A percentile compares a stretch with the other conserved stretches of the same genome.
Conservation (phyloP, 2,797 vertebrate genomes). For the Lagodon rhomboides region DNA sequence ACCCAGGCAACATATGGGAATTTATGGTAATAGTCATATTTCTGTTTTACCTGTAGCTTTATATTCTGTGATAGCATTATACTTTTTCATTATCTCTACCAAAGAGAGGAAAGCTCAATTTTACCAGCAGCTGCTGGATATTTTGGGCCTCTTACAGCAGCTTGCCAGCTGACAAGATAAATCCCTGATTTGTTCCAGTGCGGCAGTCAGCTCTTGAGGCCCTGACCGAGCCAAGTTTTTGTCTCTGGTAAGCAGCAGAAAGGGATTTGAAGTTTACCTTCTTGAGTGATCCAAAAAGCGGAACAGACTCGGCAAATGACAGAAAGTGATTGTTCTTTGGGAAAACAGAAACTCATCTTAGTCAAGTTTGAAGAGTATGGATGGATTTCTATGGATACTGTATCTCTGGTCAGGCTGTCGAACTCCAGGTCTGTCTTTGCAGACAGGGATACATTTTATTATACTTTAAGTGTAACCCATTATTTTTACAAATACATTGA, state of each 20-base stretch:
- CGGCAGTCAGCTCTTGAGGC: not conserved
- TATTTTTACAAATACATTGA: not conserved
- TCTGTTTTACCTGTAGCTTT: not conserved
- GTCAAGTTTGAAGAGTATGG: too few relatives aligned
- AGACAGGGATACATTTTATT: not conserved
- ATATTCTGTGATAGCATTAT: not conserved
- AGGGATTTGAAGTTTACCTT: not conserved
- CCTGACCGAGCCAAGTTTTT: not conserved
- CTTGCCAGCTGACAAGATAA: not conserved
- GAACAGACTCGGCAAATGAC: not conserved
- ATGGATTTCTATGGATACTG: not conserved
- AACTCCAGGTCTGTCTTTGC: not conserved
- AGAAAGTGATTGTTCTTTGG: not conserved
- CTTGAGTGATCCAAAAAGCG: not conserved
- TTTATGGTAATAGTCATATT: not conserved
- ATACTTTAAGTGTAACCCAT: not conserved
- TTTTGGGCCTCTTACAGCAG: too few relatives aligned
- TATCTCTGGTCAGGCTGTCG: too few relatives aligned
- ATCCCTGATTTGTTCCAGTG: not conserved
- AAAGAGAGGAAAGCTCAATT: not conserved
- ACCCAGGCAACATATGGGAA: too few relatives aligned
- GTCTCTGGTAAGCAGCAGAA: not conserved
- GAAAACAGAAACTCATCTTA: not conserved
- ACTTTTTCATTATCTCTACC: not conserved
- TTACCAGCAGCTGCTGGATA: not conserved